Conservation (phyloP, 2,797 vertebrate genomes). For the Sebastolobus altivelis region DNA sequence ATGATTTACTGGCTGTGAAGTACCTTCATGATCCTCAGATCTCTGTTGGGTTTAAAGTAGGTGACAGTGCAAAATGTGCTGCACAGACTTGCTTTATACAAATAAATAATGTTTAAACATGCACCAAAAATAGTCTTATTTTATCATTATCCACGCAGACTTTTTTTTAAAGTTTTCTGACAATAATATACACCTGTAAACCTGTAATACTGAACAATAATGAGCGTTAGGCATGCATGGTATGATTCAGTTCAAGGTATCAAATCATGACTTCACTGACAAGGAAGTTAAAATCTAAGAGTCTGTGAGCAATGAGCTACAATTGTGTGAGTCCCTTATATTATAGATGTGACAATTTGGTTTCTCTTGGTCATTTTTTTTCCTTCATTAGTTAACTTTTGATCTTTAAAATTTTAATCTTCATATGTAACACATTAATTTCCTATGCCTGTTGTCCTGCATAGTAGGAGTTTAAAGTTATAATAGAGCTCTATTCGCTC, state of each 20-base stretch:
- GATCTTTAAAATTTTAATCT: too few relatives aligned
- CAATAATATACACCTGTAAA: neutral
- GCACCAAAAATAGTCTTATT: neutral
- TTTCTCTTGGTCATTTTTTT: too few relatives aligned
- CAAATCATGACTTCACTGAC: neutral
- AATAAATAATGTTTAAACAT: neutral
- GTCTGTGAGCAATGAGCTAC: neutral
- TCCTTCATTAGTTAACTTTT: too few relatives aligned
- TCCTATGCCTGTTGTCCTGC: too few relatives aligned
- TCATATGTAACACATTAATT: neutral
- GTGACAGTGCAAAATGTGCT: neutral
- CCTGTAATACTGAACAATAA: neutral
- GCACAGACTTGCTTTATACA: neutral
- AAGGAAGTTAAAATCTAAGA: neutral
- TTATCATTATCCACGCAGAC: neutral
- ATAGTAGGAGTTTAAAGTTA: neutral
- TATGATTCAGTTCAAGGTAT: neutral
- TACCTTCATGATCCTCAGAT: neutral
- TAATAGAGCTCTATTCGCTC: neutral
- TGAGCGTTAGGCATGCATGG: too few relatives aligned
- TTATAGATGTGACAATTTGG: too few relatives aligned
- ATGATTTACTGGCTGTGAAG: slow-evolving; percentile 3
- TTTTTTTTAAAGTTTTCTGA: neutral
- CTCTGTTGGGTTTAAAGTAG: slow-evolving; percentile 5
- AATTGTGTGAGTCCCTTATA: too few relatives aligned